Evolutionary conservation across 2,113 vertebrate species (phyloP), one percentile per base, ranked within the genome.

Genomic region (Siniperca chuatsi): DNA sequence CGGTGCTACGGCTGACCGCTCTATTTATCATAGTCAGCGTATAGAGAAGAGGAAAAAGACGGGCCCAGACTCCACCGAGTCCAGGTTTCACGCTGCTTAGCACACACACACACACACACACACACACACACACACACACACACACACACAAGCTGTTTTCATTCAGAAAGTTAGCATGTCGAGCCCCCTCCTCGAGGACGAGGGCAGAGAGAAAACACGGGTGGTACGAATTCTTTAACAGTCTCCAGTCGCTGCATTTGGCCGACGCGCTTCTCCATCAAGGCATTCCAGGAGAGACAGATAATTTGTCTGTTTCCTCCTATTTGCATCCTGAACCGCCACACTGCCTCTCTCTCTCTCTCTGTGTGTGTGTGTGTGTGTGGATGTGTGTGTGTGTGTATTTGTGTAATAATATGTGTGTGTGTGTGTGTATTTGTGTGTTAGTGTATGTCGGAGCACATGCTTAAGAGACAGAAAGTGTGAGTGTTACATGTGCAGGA

Each of bases 261-360:
- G 90, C 92, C 70, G 65, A 74, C 76, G 54, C 77, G 85, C 76
- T 74, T 67, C 86, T 77, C 79, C 91, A 89, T 92, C 87, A 92
- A 93, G 64, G 86, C 90, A 92, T 94, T 94, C 91, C 91, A 79
- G 83, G 67, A 77, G 82, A 93, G 83, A 90, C 85, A 83, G 84
- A 92, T 83, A 79, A 89, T 90, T 91, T 73, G 78, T 93, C 87
- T 92, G 91, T 86, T 92, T 94, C 93, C 89, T 95, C 91, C 87
- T 86, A 92, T 93, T 94, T 92, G 87, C 87, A 75, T 87, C 86
- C 80, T 75, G 69, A 66, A 55, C 71, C 4, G 42, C 58, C 11
- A 29, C 40, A 23, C 61, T 52, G 55, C 52, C 13, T 61, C 66
- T 29, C 29, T 25, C 25, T 25, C 25, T 25, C 25, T 25, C 25